Conservation (phyloP, 2,113 vertebrate species). For the Danionella cerebrum region DNA sequence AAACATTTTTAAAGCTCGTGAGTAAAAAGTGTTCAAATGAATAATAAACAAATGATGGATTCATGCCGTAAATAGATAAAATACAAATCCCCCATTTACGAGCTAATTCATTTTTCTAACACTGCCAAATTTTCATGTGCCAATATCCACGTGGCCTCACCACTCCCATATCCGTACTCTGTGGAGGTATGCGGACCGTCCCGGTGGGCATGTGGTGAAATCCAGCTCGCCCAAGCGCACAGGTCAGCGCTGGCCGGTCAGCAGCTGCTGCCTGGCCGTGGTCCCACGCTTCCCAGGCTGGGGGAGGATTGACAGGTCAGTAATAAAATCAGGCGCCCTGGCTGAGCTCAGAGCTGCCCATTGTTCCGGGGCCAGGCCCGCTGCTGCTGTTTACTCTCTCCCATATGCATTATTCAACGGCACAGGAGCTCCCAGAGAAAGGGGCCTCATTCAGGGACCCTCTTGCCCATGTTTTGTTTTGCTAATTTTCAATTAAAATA, state of each 20-base stretch:
- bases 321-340: conserved; percentile 98
- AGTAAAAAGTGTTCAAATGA: too few relatives aligned
- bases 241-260: conserved; percentile 72
- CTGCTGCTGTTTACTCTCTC: conserved; percentile 99
- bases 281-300: conserved; percentile 95
- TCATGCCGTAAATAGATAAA: too few relatives aligned
- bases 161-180: conserved; percentile 3
- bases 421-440: conserved; percentile 87
- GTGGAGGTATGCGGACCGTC: conserved; percentile 36
- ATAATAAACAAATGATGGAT: too few relatives aligned
- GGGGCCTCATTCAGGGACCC: conserved; percentile 89
- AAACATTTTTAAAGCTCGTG: too few relatives aligned
- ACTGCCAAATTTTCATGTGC: not conserved
- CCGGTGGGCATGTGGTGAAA: conserved; percentile 33
- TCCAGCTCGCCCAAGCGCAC: conserved; percentile 44
- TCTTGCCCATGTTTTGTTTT: conserved; percentile 77
- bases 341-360: conserved; percentile 87
- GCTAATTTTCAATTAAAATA: conserved; percentile 99
- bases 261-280: conserved; percentile 95
- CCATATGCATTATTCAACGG: conserved; percentile 99
- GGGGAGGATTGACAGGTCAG: conserved; percentile 94
- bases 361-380: conserved; percentile 96
- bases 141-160: not conserved
- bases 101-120: not conserved
- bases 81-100: too few relatives aligned